phyloP scores from a whole-genome alignment of 2,797 vertebrate species.

The Platyrinchus mystaceus region DNA sequence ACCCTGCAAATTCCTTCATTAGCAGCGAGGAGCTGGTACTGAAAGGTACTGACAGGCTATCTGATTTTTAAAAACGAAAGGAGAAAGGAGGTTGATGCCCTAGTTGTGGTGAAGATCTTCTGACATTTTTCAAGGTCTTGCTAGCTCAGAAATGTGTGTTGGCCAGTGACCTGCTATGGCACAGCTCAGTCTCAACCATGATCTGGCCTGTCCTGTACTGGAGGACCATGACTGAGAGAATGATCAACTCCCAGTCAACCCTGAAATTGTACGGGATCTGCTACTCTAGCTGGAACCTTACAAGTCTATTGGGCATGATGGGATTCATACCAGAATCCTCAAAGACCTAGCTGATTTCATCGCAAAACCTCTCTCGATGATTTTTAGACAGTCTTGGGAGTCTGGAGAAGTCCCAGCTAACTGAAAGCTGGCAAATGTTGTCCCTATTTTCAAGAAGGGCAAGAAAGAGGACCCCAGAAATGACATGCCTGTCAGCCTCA shows the following conservation, averaged over 20 bases:
- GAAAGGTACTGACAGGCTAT: not conserved
- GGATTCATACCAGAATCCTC: not conserved
- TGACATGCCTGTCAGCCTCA: no score
- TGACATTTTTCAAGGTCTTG: not conserved
- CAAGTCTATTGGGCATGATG: not conserved
- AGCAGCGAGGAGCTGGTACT: not conserved
- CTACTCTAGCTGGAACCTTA: not conserved
- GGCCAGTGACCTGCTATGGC: not conserved
- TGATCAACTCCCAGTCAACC: not conserved
- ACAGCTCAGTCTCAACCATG: not conserved
- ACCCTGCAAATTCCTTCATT: not conserved
- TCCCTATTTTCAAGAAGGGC: no score
- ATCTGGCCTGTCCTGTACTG: rapidly evolving
- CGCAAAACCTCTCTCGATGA: no score
- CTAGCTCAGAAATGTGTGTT: not conserved
- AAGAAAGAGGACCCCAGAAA: no score
- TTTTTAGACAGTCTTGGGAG: no score
- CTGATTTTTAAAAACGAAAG: not conserved
- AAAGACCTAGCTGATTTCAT: no score
- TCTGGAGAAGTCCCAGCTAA: no score
- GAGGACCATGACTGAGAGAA: not conserved
- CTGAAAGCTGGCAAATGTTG: no score
- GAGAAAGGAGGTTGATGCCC: not conserved
- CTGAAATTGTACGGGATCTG: not conserved
- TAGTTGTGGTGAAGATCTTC: not conserved